Evolutionary conservation across 2,113 vertebrate genomes (phyloP), one percentile per base, ranked within the genome.

Genomic region (Xyrauchen texanus): DNA sequence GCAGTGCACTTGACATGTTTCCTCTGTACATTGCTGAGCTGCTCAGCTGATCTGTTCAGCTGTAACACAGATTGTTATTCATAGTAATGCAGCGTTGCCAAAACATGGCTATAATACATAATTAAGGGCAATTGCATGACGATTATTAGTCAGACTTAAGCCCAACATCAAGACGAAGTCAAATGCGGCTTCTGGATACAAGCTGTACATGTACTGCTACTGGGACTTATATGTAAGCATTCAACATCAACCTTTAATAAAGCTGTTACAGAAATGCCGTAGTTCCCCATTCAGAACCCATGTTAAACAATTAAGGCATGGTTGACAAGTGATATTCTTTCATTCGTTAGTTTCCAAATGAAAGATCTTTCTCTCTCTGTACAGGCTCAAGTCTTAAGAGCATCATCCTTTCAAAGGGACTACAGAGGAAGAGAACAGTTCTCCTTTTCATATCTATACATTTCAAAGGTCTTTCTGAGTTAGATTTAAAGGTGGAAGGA

Each of bases 271-370:
- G 34, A 13, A 68, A 64, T 62, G 76, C 82, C 79, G 66, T 34
- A 74, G 82, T 55, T 52, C 53, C 45, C 44, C 8, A 7, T 84
- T 78, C 58, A 81, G 77, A 78, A 12, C 68, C 49, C 63, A 81
- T 74, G 75, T 84, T 81, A 81, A 78, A 74, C 78, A 84, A 84
- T 84, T 81, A 78, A 72, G 46, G 46, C 5, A 46, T 8, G 12
- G 63, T 52, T 77, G 74, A 70, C 47, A 72, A 70, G 73, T 51
- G 21, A 68, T 74, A 44, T 77, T 69, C 73, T 72, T 77, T 57
- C 46, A 34, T 62, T 74, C n/a, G 44, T 62, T 62, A 46, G 42
- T 71, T 80, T 75, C 65, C 42, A 21, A 77, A 72, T 2, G 12
- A 79, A 34, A 72, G 68, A 10, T 46, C 55, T 65, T 71, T 65